Evolutionary conservation across 1,140 invertebrate species (phyloP).

Genomic region (Phymastichus coffea): DNA sequence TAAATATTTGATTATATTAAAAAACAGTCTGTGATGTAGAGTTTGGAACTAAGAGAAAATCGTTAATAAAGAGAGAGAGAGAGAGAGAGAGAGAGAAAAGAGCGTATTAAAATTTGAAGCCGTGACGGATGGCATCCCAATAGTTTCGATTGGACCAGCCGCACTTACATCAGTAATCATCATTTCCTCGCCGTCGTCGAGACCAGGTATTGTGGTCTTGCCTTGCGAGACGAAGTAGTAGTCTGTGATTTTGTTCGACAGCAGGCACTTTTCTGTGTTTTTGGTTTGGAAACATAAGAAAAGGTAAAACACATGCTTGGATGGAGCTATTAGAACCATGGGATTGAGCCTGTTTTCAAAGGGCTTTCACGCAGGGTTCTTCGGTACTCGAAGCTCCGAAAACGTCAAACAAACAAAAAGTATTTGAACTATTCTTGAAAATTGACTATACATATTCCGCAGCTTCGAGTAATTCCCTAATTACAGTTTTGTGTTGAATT

Average conservation of each 20-base stretch:
- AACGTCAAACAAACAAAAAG: background rate
- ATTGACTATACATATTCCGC: background rate
- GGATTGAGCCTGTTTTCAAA: slow-evolving; percentile 44
- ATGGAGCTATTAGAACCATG: slow-evolving; percentile 41
- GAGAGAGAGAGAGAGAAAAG: background rate
- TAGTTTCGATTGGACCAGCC: too few relatives aligned
- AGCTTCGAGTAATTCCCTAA: background rate
- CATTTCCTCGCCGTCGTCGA: slow-evolving; percentile 97
- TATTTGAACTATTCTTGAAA: background rate
- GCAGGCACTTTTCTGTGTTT: slow-evolving; percentile 72
- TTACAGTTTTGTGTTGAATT: background rate
- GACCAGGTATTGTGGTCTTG: slow-evolving; percentile 90
- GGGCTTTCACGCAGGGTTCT: slow-evolving; percentile 44
- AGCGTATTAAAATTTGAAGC: background rate
- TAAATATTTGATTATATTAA: too few relatives aligned
- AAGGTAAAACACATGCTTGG: slow-evolving; percentile 52
- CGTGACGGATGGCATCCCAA: too few relatives aligned
- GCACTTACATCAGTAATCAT: slow-evolving; percentile 88
- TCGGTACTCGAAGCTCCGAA: slow-evolving; percentile 5
- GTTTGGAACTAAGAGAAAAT: slow-evolving; percentile 37
- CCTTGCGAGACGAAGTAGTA: slow-evolving; percentile 96
- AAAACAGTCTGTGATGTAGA: too few relatives aligned
- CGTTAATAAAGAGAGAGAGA: slow-evolving; percentile 36
- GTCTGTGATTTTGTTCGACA: slow-evolving; percentile 84
- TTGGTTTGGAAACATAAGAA: slow-evolving; percentile 31